These are phyloP conservation scores for Acridotheres tristis DNA, from an alignment of 2,797 vertebrate genomes.

Conservation along the genomic window DNA sequence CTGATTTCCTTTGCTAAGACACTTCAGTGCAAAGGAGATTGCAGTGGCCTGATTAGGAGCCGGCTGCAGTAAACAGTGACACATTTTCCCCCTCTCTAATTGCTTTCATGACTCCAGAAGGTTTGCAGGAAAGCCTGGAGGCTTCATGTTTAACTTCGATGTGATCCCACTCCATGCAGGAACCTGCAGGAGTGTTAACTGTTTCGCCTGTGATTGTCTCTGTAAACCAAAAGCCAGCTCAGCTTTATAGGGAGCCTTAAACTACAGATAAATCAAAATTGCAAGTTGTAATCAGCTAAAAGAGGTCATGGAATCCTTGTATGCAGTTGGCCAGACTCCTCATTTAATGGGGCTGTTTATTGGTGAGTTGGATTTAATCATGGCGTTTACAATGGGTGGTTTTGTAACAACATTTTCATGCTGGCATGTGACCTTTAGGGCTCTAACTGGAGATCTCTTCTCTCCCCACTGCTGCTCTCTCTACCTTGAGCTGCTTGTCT, in stretches of 20 bases:
- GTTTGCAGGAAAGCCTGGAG: background rate
- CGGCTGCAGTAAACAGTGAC: background rate
- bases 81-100: background rate
- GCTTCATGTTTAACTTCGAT: background rate
- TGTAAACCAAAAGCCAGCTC: background rate
- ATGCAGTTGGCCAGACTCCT: background rate
- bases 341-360: background rate
- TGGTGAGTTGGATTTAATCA: background rate
- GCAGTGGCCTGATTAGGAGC: constrained; percentile 23
- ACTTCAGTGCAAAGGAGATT: background rate
- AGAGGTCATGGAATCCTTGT: background rate
- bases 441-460: background rate
- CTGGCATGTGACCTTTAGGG: background rate
- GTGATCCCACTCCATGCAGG: background rate
- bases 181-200: background rate
- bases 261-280: background rate
- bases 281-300: background rate
- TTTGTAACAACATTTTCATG: background rate
- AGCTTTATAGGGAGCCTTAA: background rate
- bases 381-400: background rate
- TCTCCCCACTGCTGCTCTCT: background rate
- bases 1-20: constrained; percentile 1
- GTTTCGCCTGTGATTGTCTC: background rate
- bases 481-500: background rate
- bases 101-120: background rate